Percentiles rank a stretch among this genome's conserved stretches.
Evolutionary conservation across 2,113 vertebrate genomes (phyloP).

Genomic region (Tiliqua scincoides): DNA sequence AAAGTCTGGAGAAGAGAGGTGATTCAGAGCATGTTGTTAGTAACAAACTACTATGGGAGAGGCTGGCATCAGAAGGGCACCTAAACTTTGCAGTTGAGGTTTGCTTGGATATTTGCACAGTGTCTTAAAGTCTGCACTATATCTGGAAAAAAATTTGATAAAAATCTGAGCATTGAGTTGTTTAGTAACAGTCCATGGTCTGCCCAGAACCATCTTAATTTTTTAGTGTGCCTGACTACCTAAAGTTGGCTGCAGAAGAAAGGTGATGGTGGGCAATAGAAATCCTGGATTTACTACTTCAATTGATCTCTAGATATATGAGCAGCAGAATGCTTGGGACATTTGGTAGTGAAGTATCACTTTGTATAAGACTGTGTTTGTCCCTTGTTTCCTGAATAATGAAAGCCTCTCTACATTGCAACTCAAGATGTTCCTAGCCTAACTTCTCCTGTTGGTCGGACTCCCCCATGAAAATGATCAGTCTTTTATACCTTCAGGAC

Average conservation of each 20-base stretch:
- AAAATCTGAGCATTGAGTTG: not conserved
- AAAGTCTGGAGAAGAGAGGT: not conserved
- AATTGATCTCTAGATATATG: slow-evolving; percentile 1
- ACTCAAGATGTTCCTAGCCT: not conserved
- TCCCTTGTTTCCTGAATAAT: accelerated
- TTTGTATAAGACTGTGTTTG: accelerated
- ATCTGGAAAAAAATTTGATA: slow-evolving; percentile 9
- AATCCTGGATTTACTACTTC: not conserved
- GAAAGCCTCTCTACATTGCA: not conserved
- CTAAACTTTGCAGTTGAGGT: slow-evolving; percentile 18
- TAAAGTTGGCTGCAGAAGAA: not conserved
- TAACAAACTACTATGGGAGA: not conserved
- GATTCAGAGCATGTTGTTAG: not conserved
- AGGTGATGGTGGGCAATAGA: not conserved
- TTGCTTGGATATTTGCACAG: slow-evolving; percentile 22
- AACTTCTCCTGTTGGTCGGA: not conserved
- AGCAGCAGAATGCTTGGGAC: not conserved
- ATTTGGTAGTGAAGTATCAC: not conserved
- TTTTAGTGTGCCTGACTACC: not conserved
- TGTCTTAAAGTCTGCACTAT: not conserved
- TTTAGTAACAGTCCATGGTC: no score
- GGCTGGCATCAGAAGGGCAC: not conserved
- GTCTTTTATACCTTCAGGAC: not conserved
- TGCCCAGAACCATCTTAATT: not conserved
- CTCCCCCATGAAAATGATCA: not conserved